These are phyloP conservation scores for Caenorhabditis inopinata DNA, from an alignment of 1,140 invertebrate genomes.

Conservation along the genomic window DNA sequence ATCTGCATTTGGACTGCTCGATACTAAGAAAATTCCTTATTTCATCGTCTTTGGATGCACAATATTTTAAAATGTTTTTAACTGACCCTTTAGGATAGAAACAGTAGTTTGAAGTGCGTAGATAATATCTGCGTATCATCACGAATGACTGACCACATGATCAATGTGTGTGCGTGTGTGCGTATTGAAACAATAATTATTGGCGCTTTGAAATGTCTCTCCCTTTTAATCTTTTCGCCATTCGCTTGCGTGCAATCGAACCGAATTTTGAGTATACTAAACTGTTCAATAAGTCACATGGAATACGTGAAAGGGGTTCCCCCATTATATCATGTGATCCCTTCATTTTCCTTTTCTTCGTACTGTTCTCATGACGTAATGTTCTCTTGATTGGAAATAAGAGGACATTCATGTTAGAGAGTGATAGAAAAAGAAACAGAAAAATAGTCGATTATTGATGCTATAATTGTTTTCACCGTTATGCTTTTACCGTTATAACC, in stretches of 20 bases:
- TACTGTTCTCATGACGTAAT: slow-evolving; percentile 30
- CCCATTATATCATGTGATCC: not conserved
- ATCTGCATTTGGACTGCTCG: no score
- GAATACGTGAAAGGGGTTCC: not conserved
- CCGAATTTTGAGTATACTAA: not conserved
- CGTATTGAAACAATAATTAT: not conserved
- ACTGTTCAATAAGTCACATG: not conserved
- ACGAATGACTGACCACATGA: not conserved
- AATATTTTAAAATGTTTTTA: no score
- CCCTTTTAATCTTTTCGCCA: no score
- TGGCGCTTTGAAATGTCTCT: no score
- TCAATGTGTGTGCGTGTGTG: not conserved
- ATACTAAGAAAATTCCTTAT: no score
- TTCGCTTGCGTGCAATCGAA: not conserved
- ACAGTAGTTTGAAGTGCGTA: not conserved
- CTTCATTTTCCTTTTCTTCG: not conserved
- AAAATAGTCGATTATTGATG: no score
- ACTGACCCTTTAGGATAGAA: no score
- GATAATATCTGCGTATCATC: not conserved
- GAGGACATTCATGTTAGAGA: not conserved
- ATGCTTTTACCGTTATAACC: no score
- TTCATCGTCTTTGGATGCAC: no score
- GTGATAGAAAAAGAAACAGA: no score
- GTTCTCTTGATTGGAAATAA: not conserved
- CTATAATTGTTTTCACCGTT: no score